Percentiles rank a stretch among this genome's conserved stretches.
Conservation (phyloP, 1,140 invertebrate species). For the Eueides isabella region DNA sequence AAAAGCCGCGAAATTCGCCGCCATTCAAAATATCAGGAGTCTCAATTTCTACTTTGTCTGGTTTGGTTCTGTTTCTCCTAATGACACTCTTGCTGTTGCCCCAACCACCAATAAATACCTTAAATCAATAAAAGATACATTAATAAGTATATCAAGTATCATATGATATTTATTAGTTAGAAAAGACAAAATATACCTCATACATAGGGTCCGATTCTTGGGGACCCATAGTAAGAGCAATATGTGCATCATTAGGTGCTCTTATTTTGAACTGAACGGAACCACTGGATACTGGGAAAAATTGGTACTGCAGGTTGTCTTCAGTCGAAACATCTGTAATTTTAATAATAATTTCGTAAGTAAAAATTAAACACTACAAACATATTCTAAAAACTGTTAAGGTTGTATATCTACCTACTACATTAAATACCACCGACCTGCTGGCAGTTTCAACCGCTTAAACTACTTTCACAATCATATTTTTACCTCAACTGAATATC, state of each 20-base stretch:
- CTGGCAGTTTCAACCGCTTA: no score
- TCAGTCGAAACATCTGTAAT: conserved; percentile 87
- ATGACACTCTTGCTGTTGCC: conserved; percentile 92
- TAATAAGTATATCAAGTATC: neutral
- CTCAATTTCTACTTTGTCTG: conserved; percentile 88
- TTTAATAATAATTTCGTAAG: neutral
- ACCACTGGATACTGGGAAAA: conserved; percentile 86
- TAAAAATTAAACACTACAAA: neutral
- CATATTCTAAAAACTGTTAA: neutral
- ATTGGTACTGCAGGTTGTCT: conserved; percentile 91
- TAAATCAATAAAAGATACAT: conserved; percentile 36
- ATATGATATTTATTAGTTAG: neutral
- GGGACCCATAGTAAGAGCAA: conserved; percentile 87
- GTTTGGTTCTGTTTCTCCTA: conserved; percentile 89
- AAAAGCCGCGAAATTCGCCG: conserved; percentile 90
- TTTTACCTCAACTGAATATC: no score
- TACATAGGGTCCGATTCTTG: conserved; percentile 88
- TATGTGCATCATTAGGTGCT: conserved; percentile 90
- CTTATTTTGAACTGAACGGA: conserved; percentile 89
- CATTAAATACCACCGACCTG: no score
- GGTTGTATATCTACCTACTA: neutral
- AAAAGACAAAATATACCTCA: conserved; percentile 82
- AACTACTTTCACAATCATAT: no score
- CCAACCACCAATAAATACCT: conserved; percentile 93
- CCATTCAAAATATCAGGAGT: conserved; percentile 87